Evolutionary conservation across 2,113 vertebrate species (phyloP).

Genomic region (Cyprinodon variegatus): DNA sequence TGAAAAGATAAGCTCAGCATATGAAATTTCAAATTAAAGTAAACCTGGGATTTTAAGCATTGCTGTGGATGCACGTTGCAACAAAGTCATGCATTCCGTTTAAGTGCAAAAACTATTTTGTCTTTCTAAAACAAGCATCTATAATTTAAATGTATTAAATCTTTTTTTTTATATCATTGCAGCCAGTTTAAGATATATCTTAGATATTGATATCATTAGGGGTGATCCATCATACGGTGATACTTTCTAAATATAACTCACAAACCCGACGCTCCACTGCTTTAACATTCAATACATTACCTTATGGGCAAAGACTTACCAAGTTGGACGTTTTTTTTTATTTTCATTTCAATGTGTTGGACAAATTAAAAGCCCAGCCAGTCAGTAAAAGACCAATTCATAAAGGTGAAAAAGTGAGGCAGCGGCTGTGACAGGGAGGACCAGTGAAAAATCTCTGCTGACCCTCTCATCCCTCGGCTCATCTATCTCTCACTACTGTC

Average conservation of each 20-base stretch:
- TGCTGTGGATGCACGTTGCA: neutral
- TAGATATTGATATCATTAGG: slow-evolving; percentile 55
- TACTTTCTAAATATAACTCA: slow-evolving; percentile 68
- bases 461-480: slow-evolving; percentile 93
- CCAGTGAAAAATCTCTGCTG: slow-evolving; percentile 93
- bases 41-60: neutral
- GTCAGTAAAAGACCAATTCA: slow-evolving; percentile 90
- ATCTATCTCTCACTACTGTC: slow-evolving; percentile 99
- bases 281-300: slow-evolving; percentile 81
- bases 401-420: slow-evolving; percentile 90
- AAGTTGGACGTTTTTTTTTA: slow-evolving; percentile 43
- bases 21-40: neutral
- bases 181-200: slow-evolving; percentile 49
- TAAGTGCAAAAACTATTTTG: slow-evolving; percentile 15
- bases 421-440: slow-evolving; percentile 87
- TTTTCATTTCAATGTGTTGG: slow-evolving; percentile 73
- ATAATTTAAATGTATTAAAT: slow-evolving; percentile 42
- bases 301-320: slow-evolving; percentile 78
- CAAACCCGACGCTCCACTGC: slow-evolving; percentile 64
- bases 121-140: slow-evolving; percentile 34
- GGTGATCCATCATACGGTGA: slow-evolving; percentile 51
- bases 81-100: neutral
- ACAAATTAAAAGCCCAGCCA: slow-evolving; percentile 87
- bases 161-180: slow-evolving; percentile 40
- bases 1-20: neutral